Percentiles rank a stretch among this genome's conserved stretches.
These are phyloP conservation scores for Nudaria mundana DNA, from an alignment of 2,888 invertebrate species.

Conservation along the genomic window DNA sequence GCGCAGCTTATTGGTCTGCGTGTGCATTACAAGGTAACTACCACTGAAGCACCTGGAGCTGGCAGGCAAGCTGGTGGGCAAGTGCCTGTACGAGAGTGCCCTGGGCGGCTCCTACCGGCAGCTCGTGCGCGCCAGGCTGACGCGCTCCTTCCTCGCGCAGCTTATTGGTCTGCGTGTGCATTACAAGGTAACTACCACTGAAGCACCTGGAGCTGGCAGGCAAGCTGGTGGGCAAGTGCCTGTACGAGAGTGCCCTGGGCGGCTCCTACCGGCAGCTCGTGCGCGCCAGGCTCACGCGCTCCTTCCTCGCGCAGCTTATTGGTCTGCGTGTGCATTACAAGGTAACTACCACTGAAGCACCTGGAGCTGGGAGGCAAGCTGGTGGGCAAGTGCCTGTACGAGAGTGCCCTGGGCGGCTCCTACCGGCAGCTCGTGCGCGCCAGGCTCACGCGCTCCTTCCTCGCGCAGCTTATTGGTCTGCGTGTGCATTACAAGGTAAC, in stretches of 20 bases:
- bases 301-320: constrained; percentile 89
- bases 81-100: constrained; percentile 90
- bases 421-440: too few species aligned
- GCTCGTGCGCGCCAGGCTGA: constrained; percentile 86
- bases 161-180: constrained; percentile 95
- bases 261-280: too few species aligned
- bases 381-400: constrained; percentile 96
- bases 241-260: constrained; percentile 84
- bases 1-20: constrained; percentile 96
- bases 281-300: constrained; percentile 92
- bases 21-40: constrained; percentile 93
- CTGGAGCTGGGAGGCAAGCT: constrained; percentile 94
- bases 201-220: constrained; percentile 96
- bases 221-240: constrained; percentile 95
- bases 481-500: too few species aligned
- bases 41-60: constrained; percentile 92
- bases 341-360: constrained; percentile 93
- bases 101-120: too few species aligned
- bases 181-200: constrained; percentile 87
- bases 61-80: constrained; percentile 94
- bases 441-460: too few species aligned
- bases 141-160: constrained; percentile 89
- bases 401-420: constrained; percentile 81
- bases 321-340: constrained; percentile 88
- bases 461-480: too few species aligned